A percentile compares a stretch with the other conserved stretches of the same genome.
Conservation (phyloP, 1,140 invertebrate species). For the Hyles vespertilio region DNA sequence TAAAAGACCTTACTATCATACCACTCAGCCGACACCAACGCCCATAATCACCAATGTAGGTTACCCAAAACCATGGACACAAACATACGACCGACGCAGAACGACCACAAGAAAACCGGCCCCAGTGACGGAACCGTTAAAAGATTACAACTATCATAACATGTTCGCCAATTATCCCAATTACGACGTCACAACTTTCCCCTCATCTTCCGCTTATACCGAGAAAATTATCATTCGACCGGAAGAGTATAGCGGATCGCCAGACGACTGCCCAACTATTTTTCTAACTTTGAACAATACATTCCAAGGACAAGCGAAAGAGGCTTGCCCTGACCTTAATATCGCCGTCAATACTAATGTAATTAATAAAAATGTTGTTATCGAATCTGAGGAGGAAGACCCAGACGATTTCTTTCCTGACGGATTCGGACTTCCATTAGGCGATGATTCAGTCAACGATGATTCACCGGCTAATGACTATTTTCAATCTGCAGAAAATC, state of each 20-base stretch:
- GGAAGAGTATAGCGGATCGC: constrained; percentile 56
- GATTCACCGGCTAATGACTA: constrained; percentile 38
- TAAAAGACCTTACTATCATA: constrained; percentile 48
- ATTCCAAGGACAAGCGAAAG: constrained; percentile 67
- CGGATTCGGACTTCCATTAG: constrained; percentile 48
- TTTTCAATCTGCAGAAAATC: constrained; percentile 47
- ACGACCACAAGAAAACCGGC: constrained; percentile 43
- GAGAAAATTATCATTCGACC: constrained; percentile 66
- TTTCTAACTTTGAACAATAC: constrained; percentile 65
- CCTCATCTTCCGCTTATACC: constrained; percentile 50
- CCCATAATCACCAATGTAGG: constrained; percentile 67
- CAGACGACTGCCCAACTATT: constrained; percentile 65
- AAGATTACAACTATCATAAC: constrained; percentile 45
- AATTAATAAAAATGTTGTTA: constrained; percentile 61
- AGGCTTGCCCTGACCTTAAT: constrained; percentile 68
- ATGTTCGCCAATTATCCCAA: constrained; percentile 37
- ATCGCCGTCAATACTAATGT: constrained; percentile 69
- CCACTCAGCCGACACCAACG: constrained; percentile 48
- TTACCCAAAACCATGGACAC: constrained; percentile 55
- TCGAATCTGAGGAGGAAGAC: constrained; percentile 60
- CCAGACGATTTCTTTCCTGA: constrained; percentile 48
- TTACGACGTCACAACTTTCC: constrained; percentile 59
- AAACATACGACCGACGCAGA: constrained; percentile 28
- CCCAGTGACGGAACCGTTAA: constrained; percentile 37
- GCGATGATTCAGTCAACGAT: constrained; percentile 29